Evolutionary conservation across 2,888 invertebrate species (phyloP).

Genomic region (Sesia bembeciformis): DNA sequence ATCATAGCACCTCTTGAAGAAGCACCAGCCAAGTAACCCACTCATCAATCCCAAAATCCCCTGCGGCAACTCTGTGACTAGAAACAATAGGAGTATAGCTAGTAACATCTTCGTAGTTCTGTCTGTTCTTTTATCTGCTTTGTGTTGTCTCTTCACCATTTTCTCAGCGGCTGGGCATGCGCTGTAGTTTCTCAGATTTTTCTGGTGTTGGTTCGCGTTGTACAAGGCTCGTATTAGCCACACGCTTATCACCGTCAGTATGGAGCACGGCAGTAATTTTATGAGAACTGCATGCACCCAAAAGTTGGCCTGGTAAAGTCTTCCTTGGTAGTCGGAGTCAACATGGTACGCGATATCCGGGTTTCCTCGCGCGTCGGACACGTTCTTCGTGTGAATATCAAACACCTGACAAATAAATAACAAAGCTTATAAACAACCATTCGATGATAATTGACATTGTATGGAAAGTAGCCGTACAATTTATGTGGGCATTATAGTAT

Average conservation of each 20-base stretch:
- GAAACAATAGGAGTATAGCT: slow-evolving; percentile 88
- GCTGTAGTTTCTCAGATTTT: slow-evolving; percentile 79
- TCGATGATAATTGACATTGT: slow-evolving; percentile 32
- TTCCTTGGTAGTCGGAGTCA: slow-evolving; percentile 73
- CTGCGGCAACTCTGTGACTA: slow-evolving; percentile 92
- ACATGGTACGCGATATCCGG: slow-evolving; percentile 52
- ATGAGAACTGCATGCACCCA: slow-evolving; percentile 88
- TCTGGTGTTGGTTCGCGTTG: slow-evolving; percentile 83
- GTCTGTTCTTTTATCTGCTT: slow-evolving; percentile 84
- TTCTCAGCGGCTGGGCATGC: slow-evolving; percentile 66
- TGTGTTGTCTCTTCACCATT: slow-evolving; percentile 62
- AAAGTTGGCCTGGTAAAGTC: slow-evolving; percentile 81
- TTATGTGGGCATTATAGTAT: background rate
- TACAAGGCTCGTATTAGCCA: slow-evolving; percentile 83
- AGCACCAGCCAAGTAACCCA: slow-evolving; percentile 78
- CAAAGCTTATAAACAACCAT: slow-evolving; percentile 13
- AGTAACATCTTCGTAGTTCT: slow-evolving; percentile 92
- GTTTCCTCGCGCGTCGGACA: slow-evolving; percentile 52
- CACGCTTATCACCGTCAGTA: slow-evolving; percentile 81
- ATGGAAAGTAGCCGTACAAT: slow-evolving; percentile 12
- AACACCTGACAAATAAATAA: slow-evolving; percentile 45
- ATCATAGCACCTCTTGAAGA: slow-evolving; percentile 87
- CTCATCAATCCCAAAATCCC: slow-evolving; percentile 82
- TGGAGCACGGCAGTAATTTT: slow-evolving; percentile 85
- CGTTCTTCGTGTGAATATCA: slow-evolving; percentile 62